Evolutionary conservation across 1,140 invertebrate species (phyloP).

Genomic region (Drosophila bifasciata): DNA sequence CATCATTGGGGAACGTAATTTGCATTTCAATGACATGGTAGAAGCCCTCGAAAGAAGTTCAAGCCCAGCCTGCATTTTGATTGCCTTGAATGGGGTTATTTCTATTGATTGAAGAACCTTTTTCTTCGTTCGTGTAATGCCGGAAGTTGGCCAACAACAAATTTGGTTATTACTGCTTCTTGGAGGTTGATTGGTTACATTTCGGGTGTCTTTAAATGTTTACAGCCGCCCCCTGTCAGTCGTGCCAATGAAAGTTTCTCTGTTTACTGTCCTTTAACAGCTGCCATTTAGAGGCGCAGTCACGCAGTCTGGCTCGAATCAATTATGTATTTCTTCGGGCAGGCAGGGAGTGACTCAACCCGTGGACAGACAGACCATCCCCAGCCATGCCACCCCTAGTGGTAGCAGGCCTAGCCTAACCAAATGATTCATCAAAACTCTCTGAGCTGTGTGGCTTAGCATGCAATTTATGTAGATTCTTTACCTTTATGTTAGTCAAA

Average conservation of each 20-base stretch:
- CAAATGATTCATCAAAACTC: conserved; percentile 66
- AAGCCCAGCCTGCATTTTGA: conserved; percentile 4
- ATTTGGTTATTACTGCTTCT: conserved; percentile 21
- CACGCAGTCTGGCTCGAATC: conserved; percentile 46
- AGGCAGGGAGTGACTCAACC: conserved; percentile 40
- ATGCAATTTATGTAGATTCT: conserved; percentile 47
- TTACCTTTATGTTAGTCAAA: conserved; percentile 43
- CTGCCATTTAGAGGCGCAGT: conserved; percentile 41
- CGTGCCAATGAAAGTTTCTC: conserved; percentile 7
- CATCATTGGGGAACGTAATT: conserved; percentile 18
- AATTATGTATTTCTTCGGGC: conserved; percentile 48
- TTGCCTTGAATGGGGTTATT: conserved; percentile 35
- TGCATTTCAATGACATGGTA: conserved; percentile 42
- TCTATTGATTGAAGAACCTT: conserved; percentile 29
- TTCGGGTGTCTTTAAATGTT: conserved; percentile 9
- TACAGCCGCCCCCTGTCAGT: conserved; percentile 8
- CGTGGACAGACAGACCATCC: conserved; percentile 14
- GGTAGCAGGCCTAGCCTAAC: conserved; percentile 62
- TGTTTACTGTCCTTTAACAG: conserved; percentile 29
- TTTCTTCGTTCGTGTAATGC: conserved; percentile 28
- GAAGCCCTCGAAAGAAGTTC: no score
- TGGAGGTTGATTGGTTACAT: conserved; percentile 25
- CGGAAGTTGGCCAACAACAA: conserved; percentile 30
- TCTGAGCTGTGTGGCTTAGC: conserved; percentile 21
- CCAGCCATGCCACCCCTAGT: conserved; percentile 4